Conservation (phyloP, 2,888 invertebrate species). For the Himalopsyche tibetana region DNA sequence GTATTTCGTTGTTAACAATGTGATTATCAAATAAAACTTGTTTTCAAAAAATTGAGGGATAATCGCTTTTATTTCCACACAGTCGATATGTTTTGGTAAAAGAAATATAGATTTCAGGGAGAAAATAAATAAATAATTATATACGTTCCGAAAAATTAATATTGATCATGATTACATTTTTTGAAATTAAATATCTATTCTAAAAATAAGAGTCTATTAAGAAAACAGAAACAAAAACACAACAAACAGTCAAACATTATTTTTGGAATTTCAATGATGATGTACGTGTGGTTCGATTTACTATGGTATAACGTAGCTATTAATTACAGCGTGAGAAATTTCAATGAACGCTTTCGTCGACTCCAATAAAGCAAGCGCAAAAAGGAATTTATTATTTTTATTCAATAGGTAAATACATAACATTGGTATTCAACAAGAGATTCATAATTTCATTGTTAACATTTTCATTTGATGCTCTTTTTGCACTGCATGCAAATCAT, state of each 20-base stretch:
- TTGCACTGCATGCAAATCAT: not conserved
- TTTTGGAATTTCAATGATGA: not conserved
- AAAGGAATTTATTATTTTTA: conserved; percentile 11
- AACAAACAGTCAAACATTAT: too few species aligned
- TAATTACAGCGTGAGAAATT: not conserved
- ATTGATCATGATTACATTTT: too few species aligned
- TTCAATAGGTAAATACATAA: not conserved
- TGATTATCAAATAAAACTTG: too few species aligned
- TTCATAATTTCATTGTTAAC: conserved; percentile 15
- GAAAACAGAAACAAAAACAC: not conserved
- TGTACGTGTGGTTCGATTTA: not conserved
- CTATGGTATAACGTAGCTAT: not conserved
- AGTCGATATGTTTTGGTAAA: too few species aligned
- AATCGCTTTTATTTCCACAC: too few species aligned
- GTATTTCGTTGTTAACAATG: too few species aligned
- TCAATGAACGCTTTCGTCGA: not conserved
- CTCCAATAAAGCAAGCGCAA: not conserved
- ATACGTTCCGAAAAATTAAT: too few species aligned
- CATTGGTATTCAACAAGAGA: not conserved
- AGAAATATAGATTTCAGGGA: too few species aligned
- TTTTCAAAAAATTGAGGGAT: too few species aligned
- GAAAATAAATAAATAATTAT: too few species aligned
- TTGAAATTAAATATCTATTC: too few species aligned
- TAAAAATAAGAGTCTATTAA: not conserved
- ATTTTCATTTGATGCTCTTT: not conserved